Base-by-base conservation (phyloP, 2,888 invertebrate genomes). In the Chloromyia formosa region DNA sequence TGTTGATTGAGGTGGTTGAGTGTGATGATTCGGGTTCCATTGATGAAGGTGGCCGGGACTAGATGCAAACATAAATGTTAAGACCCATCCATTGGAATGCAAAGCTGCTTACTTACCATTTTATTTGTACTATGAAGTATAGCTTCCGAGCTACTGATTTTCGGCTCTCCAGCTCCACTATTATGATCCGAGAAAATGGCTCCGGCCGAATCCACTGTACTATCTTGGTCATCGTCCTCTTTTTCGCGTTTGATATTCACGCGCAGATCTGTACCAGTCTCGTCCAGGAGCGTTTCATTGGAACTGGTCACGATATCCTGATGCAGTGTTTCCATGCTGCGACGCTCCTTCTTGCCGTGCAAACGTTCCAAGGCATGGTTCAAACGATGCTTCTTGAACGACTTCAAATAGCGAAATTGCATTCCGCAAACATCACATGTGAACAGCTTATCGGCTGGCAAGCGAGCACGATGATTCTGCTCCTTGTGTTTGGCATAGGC, bases 381-480 rank as follows among this genome's bases (percentile, higher is more conserved):
- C 74, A 95, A 88, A 23, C 95, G 90, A 82, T 95, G 95, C 84
- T 95, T 95, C 84, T 94, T 94, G 85, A 95, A 95, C 0, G 94
- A 95, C 82, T 95, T 95, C 66, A 95, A 88, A 84, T 95, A 95
- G 78, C 94, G 89, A 74, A 95, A 95, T 83, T 95, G 95, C 95
- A 95, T 95, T 76, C 95, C 95, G 84, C 95, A 95, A 1, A 95
- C 94, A 82, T 95, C 95, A 82, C 95, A 95, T 20, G 94, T 94
- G 86, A 95, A 95, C 18, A 95, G 89, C 84, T 95, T 95, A 84
- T 95, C 95, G 27, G 95, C 95, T 1, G 95, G 95, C 60, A 95
- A 87, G 18, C 94, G 88, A 1, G 95, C 94, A 20, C 94, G 90
- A 82, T 95, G 95, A 83, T 95, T 95, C 83, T 95, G 95, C 83